Base-by-base conservation (phyloP, 1,140 invertebrate genomes). In the Mycetomoellerius zeteki region DNA sequence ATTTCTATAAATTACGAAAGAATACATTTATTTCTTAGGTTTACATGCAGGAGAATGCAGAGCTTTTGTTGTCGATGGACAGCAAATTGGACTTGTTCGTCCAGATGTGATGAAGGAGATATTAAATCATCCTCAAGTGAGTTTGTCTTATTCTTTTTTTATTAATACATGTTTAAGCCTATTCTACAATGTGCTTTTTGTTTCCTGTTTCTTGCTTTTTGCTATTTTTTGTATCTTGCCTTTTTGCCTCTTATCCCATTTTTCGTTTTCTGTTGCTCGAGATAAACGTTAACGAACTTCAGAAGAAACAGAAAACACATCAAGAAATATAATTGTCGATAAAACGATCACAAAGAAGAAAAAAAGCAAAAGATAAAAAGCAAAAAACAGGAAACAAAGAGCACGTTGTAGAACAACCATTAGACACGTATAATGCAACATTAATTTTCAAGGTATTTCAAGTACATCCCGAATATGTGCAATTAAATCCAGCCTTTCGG, bases 21-120 rank as follows among this genome's bases (percentile, higher is more conserved):
- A 72, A 77, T 73, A n/a, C 0, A 2, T 43, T 37, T 47, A 65
- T 81, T 87, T 89, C 91, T 54, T 92, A 98, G 97, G 97, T 78
- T 96, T 97, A 90, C 96, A 97, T 90, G 96, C 97, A 94, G 97
- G 97, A 71, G 96, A 98, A 94, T 98, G 98, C 95, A 96, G 97
- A 93, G 98, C 98, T 60, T 99, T 99, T 95, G 96, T 98, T 88
- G 97, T 99, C 24, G 98, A 97, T 93, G 98, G 97, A 69, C 96
- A 97, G 92, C 98, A 99, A 96, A 98, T 99, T 67, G 98, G 98
- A 58, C 96, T 99, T 60, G 96, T 99, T 80, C 96, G 97, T 92
- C 97, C 97, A 27, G 97, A 98, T 96, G 97, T 99, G 56, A 96
- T 97, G 92, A 97, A 97, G 93, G 96, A 98, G 92, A 96, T 99